Percentiles rank a stretch among this genome's conserved stretches.
These are phyloP conservation scores for Metellina segmentata DNA, from an alignment of 2,888 invertebrate genomes.

Conservation along the genomic window DNA sequence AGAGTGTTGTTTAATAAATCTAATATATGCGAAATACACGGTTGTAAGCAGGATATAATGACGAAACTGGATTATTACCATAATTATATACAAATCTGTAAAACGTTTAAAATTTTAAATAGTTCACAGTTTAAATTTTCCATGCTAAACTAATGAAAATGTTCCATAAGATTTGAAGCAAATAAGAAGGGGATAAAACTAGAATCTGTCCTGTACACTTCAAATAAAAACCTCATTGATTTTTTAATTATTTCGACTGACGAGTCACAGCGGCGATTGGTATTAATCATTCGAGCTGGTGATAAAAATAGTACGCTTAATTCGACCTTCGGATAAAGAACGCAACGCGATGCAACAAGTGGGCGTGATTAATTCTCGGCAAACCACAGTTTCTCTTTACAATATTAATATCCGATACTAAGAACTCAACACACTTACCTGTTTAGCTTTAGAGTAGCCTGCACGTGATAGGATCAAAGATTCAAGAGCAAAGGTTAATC, in stretches of 20 bases:
- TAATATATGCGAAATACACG: no score
- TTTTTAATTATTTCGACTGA: background rate
- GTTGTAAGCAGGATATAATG: no score
- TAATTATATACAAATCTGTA: no score
- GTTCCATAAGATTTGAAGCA: no score
- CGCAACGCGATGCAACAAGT: constrained; percentile 28
- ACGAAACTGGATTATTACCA: no score
- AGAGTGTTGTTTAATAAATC: no score
- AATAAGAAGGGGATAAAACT: no score
- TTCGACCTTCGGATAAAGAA: constrained; percentile 50
- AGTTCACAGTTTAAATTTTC: no score
- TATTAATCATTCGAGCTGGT: constrained; percentile 35
- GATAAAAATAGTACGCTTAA: constrained; percentile 36
- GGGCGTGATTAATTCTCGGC: constrained; percentile 24
- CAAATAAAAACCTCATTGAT: background rate
- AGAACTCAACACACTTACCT: constrained; percentile 19
- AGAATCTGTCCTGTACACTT: background rate
- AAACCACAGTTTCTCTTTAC: background rate
- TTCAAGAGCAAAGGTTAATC: no score
- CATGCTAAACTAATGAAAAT: no score
- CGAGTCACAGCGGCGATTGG: constrained; percentile 19
- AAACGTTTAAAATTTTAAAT: no score
- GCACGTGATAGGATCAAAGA: background rate
- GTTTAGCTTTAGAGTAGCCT: background rate
- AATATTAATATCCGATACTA: background rate